phyloP scores from a whole-genome alignment of 2,888 invertebrate genomes.

The Stratiomys singularior region DNA sequence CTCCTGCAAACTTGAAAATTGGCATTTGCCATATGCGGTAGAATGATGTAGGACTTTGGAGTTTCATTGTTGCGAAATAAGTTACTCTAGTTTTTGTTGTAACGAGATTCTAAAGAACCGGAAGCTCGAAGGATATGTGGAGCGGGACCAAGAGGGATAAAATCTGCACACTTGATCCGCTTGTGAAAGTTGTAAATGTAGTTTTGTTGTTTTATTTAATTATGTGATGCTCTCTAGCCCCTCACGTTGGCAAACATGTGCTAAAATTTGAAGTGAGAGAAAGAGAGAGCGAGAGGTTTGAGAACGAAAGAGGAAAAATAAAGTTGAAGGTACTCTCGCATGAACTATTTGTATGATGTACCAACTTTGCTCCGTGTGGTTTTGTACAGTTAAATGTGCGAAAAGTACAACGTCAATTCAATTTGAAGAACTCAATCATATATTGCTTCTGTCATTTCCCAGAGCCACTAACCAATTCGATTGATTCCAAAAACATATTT shows the following conservation, averaged over 20 bases:
- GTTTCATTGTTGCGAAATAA: slow-evolving; percentile 19
- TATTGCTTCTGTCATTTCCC: no score
- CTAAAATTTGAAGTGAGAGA: not conserved
- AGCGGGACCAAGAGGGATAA: no score
- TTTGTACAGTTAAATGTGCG: no score
- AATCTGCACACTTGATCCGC: not conserved
- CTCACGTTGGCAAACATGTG: not conserved
- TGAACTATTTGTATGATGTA: not conserved
- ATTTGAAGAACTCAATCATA: no score
- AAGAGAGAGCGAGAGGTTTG: no score
- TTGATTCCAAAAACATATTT: no score
- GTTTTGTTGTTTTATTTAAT: slow-evolving; percentile 43
- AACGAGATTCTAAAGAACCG: not conserved
- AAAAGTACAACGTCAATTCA: no score
- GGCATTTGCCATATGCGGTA: not conserved
- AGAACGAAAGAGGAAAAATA: no score
- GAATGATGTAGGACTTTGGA: not conserved
- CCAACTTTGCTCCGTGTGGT: no score
- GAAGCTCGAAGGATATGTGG: no score
- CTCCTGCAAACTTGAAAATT: slow-evolving; percentile 13
- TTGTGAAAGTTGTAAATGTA: slow-evolving; percentile 35
- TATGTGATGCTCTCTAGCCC: slow-evolving; percentile 5
- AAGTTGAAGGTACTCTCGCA: not conserved
- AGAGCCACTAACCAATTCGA: no score
- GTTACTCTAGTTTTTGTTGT: slow-evolving; percentile 20